Evolutionary conservation across 2,113 vertebrate species (phyloP), one percentile per base, ranked within the genome.

Genomic region (Psilopogon haemacephalus): DNA sequence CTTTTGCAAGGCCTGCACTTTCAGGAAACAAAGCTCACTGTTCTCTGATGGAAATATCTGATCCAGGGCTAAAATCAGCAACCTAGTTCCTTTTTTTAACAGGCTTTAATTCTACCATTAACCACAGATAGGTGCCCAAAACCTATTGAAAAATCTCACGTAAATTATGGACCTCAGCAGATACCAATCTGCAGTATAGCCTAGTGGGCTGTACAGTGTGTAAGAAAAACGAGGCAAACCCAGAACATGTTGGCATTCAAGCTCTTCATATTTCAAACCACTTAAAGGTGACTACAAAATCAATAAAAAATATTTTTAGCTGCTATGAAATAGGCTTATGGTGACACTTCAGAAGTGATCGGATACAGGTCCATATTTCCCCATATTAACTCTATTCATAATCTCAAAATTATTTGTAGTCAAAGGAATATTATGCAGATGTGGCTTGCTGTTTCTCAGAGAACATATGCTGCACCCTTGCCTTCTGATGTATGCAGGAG

Each of bases 1-100:
- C 71, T 96, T 95, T 72, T 96, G 93, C 77, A 94, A 92, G 63
- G n/a, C 74, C 59, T 92, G 77, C 67, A 92, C 67, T 92, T 95
- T 94, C 35, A 92, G 44, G n/a, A 87, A 84, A 84, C 54, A 92
- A 92, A 86, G 40, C 35, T 75, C 8, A 15, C 67, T 91, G 55
- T 84, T 94, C 84, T 77, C 91, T 87, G 67, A 44, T 91, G 89
- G 87, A 95, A 94, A 87, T 62, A 91, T 79, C 5, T 0, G 24
- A 84, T 75, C 59, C 63, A 87, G 67, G 48, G 9, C 38, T 91
- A 89, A 92, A 88, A 87, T 72, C 83, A 83, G 67, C 74, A n/a
- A 52, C 54, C 17, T 7, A 64, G 27, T 89, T 95, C 38, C 64
- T 88, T 90, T 78, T 65, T 65, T 82, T 82, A 84, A 27, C 38